These are phyloP conservation scores for Drosophila mulleri DNA, from an alignment of 2,888 invertebrate species.

Conservation along the genomic window DNA sequence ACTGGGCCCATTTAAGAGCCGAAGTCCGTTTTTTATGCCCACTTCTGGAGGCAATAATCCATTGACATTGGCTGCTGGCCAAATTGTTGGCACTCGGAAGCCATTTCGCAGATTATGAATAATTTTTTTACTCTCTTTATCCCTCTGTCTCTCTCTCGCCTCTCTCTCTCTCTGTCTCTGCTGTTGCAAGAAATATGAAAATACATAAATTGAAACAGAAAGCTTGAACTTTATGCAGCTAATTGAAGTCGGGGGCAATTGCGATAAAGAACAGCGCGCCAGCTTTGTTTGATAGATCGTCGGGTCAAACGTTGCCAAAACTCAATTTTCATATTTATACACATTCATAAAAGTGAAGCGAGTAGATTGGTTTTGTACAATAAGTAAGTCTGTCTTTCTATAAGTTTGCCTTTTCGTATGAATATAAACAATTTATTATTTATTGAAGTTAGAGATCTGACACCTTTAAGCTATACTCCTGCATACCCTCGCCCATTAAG, in stretches of 20 bases:
- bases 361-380: neutral
- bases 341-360: too few species aligned
- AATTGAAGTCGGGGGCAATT: constrained; percentile 63
- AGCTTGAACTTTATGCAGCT: constrained; percentile 72
- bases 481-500: too few species aligned
- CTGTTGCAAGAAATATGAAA: constrained; percentile 50
- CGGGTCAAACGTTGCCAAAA: constrained; percentile 35
- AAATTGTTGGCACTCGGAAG: constrained; percentile 71
- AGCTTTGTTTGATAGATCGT: constrained; percentile 55
- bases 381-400: too few species aligned
- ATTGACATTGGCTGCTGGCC: constrained; percentile 70
- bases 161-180: neutral
- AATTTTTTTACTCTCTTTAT: constrained; percentile 27
- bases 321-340: constrained; percentile 10
- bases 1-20: constrained; percentile 13
- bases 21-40: constrained; percentile 24
- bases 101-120: constrained; percentile 72
- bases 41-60: constrained; percentile 60
- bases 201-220: constrained; percentile 74
- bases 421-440: too few species aligned
- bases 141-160: neutral
- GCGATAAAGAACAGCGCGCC: constrained; percentile 15
- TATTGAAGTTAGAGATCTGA: too few species aligned
- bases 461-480: too few species aligned
- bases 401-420: too few species aligned